phyloP scores from a whole-genome alignment of 2,888 invertebrate species.

The Trichopria drosophilae region DNA sequence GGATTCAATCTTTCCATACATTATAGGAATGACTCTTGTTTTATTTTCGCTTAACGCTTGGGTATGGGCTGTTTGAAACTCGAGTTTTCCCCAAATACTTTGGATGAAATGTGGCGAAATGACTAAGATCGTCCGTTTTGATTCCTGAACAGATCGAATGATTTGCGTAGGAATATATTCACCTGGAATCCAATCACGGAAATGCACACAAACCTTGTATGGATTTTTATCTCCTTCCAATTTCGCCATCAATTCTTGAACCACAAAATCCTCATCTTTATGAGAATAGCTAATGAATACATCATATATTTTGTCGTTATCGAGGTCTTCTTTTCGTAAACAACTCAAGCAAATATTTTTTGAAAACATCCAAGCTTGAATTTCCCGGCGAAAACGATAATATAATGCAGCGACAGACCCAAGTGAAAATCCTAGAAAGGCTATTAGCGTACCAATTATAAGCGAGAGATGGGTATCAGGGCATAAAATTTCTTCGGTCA shows the following conservation, averaged over 20 bases:
- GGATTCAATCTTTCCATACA: slow-evolving; percentile 71
- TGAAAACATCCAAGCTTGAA: slow-evolving; percentile 71
- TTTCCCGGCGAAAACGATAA: slow-evolving; percentile 63
- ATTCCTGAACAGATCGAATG: slow-evolving; percentile 70
- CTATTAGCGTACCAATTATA: too few relatives aligned
- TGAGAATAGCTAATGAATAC: slow-evolving; percentile 82
- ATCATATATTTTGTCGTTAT: slow-evolving; percentile 71
- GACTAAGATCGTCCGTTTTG: slow-evolving; percentile 71
- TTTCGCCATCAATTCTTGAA: slow-evolving; percentile 66
- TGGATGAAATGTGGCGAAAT: slow-evolving; percentile 73
- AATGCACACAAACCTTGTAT: slow-evolving; percentile 74
- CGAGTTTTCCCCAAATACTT: slow-evolving; percentile 76
- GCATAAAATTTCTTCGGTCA: too few relatives aligned
- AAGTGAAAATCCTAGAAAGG: too few relatives aligned
- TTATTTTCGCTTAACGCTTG: slow-evolving; percentile 70
- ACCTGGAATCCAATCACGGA: slow-evolving; percentile 74
- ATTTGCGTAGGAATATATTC: slow-evolving; percentile 74
- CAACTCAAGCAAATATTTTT: slow-evolving; percentile 66
- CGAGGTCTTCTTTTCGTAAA: slow-evolving; percentile 71
- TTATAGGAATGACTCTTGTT: slow-evolving; percentile 73
- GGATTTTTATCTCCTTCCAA: slow-evolving; percentile 68
- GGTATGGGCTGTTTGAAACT: slow-evolving; percentile 75
- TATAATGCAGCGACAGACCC: slow-evolving; percentile 60
- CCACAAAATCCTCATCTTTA: slow-evolving; percentile 73
- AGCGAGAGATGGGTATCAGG: too few relatives aligned